Conservation (phyloP, 2,113 vertebrate genomes). For the Mohoua ochrocephala region DNA sequence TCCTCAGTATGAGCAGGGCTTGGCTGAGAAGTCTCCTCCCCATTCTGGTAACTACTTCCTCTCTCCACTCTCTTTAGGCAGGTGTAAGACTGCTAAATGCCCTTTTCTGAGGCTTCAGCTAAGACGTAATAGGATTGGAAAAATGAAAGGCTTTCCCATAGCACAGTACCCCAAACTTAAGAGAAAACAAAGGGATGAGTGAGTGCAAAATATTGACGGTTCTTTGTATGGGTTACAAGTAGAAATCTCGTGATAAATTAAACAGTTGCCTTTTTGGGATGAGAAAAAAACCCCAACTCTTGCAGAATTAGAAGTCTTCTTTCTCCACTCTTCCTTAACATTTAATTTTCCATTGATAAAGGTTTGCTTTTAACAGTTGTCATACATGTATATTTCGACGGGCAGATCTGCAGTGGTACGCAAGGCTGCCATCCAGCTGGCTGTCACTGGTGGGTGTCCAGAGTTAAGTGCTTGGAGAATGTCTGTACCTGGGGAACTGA, state of each 20-base stretch:
- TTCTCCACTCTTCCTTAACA: not conserved
- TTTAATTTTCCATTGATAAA: not conserved
- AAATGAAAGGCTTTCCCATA: not conserved
- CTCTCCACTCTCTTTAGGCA: not conserved
- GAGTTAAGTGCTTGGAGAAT: not conserved
- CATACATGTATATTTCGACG: not conserved
- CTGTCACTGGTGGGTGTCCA: not conserved
- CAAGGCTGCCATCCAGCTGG: not conserved
- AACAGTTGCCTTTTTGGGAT: not conserved
- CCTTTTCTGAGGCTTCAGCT: not conserved
- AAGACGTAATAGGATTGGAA: not conserved
- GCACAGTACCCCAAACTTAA: not conserved
- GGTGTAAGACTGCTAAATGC: not conserved
- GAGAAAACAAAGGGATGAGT: not conserved
- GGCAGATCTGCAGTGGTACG: not conserved
- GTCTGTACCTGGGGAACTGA: not conserved
- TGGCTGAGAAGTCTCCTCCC: not conserved
- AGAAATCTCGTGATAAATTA: not conserved
- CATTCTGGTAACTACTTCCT: not conserved
- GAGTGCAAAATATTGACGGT: not conserved
- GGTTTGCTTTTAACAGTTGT: not conserved
- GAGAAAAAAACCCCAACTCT: not conserved
- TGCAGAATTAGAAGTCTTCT: not conserved
- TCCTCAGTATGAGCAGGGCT: not conserved
- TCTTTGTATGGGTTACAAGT: not conserved